Percentiles rank a stretch among this genome's conserved stretches.
Evolutionary conservation across 92 coral and sea anemone genomes (phyloP).

Genomic region (Porites evermanni): DNA sequence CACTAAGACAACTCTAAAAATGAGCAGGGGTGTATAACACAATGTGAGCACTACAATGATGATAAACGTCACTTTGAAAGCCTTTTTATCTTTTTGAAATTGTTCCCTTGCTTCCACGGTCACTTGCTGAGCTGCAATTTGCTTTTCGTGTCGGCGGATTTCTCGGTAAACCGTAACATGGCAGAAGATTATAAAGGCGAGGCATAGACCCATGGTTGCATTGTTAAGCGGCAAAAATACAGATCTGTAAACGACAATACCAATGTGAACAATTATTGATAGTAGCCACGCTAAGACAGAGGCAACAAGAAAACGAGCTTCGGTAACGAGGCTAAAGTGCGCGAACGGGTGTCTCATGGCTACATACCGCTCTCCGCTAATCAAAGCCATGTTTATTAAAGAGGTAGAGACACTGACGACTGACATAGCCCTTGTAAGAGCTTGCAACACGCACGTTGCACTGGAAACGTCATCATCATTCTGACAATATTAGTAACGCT

Average conservation of each 20-base stretch:
- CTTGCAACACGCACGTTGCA: not conserved
- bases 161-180: not conserved
- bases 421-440: not conserved
- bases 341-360: not conserved
- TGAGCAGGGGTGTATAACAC: not conserved
- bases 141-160: conserved; percentile 5
- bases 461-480: not conserved
- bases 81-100: not conserved
- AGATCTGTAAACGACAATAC: not conserved
- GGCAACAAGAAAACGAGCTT: not conserved
- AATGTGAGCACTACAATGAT: not conserved
- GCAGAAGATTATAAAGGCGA: not conserved
- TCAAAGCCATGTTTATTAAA: not conserved
- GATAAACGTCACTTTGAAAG: not conserved
- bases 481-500: no score
- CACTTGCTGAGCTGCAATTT: conserved; percentile 8
- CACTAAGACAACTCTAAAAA: not conserved
- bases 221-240: not conserved
- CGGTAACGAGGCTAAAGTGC: not conserved
- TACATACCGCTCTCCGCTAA: not conserved
- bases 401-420: not conserved
- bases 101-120: not conserved
- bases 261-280: not conserved
- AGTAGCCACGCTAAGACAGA: not conserved
- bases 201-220: not conserved